Evolutionary conservation across 2,113 vertebrate genomes (phyloP).

Genomic region (Nothobranchius furzeri): DNA sequence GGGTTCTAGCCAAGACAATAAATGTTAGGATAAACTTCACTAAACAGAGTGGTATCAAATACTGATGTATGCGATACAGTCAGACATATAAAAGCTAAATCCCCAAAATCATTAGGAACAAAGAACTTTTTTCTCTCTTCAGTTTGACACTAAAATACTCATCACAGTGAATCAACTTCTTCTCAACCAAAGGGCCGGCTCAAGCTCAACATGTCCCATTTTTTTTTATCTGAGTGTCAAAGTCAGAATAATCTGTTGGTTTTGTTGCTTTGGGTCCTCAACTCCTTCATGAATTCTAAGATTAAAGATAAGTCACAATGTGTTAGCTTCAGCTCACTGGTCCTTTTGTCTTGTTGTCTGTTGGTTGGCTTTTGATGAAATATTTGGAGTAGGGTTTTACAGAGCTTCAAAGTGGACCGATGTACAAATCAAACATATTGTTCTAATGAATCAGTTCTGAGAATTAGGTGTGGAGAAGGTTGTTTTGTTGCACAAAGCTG

Average conservation of each 20-base stretch:
- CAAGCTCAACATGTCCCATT: constrained; percentile 17
- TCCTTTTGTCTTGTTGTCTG: constrained; percentile 9
- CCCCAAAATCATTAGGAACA: constrained; percentile 39
- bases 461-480: constrained; percentile 36
- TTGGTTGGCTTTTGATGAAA: constrained; percentile 53
- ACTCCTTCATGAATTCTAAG: constrained; percentile 67
- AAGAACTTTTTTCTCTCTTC: constrained; percentile 54
- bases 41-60: constrained; percentile 14
- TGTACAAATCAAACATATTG: constrained; percentile 52
- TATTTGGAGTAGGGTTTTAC: constrained; percentile 51
- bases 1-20: constrained; percentile 30
- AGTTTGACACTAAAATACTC: constrained; percentile 38
- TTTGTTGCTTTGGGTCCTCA: constrained; percentile 47
- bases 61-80: constrained; percentile 45
- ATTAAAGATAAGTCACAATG: constrained; percentile 64
- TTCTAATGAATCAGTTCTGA: constrained; percentile 45
- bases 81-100: constrained; percentile 64
- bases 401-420: constrained; percentile 39
- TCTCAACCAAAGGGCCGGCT: constrained; percentile 42
- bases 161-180: constrained; percentile 21
- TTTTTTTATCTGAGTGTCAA: constrained; percentile 62
- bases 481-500: constrained; percentile 14
- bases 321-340: constrained; percentile 46
- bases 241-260: constrained; percentile 42
- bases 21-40: constrained; percentile 44